A percentile compares a stretch with the other conserved stretches of the same genome.
These are phyloP conservation scores for Diadema setosum DNA, from an alignment of 35 echinoderm and acorn worm genomes.

Conservation along the genomic window DNA sequence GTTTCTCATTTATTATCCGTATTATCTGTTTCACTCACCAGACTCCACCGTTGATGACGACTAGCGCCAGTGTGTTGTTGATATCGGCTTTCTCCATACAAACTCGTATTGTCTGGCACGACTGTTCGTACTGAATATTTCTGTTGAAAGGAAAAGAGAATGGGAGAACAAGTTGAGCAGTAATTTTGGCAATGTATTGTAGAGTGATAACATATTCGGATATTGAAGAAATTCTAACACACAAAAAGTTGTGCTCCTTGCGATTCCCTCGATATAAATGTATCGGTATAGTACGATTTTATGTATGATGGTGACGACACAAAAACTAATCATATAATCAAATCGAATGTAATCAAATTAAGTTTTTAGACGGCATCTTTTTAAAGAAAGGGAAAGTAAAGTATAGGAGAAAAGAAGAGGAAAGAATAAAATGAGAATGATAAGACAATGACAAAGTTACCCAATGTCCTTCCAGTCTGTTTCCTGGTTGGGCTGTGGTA, in stretches of 20 bases:
- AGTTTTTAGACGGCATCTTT: too few relatives aligned
- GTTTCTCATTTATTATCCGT: too few relatives aligned
- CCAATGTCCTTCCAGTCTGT: not conserved
- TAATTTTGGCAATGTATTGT: not conserved
- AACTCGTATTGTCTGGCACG: not conserved
- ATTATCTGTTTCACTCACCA: not conserved
- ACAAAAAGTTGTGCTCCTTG: too few relatives aligned
- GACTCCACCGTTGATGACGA: not conserved
- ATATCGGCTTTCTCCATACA: not conserved
- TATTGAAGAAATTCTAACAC: not conserved
- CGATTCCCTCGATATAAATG: not conserved
- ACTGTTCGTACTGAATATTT: not conserved
- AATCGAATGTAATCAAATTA: not conserved
- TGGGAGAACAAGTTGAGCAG: not conserved
- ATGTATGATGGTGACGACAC: not conserved
- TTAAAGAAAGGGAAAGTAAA: too few relatives aligned
- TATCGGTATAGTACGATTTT: not conserved
- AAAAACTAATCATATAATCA: not conserved
- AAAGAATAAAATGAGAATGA: not conserved
- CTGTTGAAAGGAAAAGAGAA: not conserved
- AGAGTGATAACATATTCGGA: not conserved
- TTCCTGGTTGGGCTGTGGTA: not conserved
- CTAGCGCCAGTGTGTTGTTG: not conserved
- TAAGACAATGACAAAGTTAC: not conserved
- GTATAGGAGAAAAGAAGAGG: not conserved